A percentile compares a stretch with the other conserved stretches of the same genome.
Conservation (phyloP, 2,888 invertebrate species). For the Mythimna impura region DNA sequence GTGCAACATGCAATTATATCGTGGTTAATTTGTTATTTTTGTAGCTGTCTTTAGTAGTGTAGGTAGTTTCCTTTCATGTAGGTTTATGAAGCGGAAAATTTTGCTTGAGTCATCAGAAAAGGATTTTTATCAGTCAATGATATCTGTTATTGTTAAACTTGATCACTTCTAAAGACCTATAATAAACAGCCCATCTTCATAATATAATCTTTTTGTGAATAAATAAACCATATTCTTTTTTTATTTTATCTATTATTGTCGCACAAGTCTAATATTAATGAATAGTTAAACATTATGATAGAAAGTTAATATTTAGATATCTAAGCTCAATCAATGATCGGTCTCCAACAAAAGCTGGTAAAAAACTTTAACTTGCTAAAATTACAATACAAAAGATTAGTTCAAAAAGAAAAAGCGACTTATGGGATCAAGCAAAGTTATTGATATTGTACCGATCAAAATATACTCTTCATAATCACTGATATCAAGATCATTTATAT, state of each 20-base stretch:
- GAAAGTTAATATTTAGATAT: no score
- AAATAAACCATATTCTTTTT: not conserved
- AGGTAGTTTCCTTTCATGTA: slow-evolving; percentile 5
- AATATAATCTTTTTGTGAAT: not conserved
- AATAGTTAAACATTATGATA: not conserved
- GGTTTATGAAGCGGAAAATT: slow-evolving; percentile 5
- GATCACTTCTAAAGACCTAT: not conserved
- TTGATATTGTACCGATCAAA: slow-evolving; percentile 28
- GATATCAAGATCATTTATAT: slow-evolving; percentile 39
- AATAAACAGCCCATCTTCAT: not conserved
- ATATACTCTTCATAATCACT: slow-evolving; percentile 23
- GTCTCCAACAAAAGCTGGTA: no score
- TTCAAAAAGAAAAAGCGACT: not conserved
- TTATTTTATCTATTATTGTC: not conserved
- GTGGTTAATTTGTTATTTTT: slow-evolving; percentile 22
- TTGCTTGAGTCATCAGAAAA: not conserved
- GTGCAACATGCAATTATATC: slow-evolving; percentile 38
- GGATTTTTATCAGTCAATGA: not conserved
- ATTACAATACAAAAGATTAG: not conserved
- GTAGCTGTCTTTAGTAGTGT: slow-evolving; percentile 8
- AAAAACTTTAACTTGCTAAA: not conserved
- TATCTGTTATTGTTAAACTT: not conserved
- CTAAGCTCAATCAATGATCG: not conserved
- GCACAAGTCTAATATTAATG: not conserved
- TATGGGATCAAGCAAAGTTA: slow-evolving; percentile 17